These are phyloP conservation scores for Steinernema carpocapsae DNA, from an alignment of 2,888 invertebrate species.

Conservation along the genomic window DNA sequence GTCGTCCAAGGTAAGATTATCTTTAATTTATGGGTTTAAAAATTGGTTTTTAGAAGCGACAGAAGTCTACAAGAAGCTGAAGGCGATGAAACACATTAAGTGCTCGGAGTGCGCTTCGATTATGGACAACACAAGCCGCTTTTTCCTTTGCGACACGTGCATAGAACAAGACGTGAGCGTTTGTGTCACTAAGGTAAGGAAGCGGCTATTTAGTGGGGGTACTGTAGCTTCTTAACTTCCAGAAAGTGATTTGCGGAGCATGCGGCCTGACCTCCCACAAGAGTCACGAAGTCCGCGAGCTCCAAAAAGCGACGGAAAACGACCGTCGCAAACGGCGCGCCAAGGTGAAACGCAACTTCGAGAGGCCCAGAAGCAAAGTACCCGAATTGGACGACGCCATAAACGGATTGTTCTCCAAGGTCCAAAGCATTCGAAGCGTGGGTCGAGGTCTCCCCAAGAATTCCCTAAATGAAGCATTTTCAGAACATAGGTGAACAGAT, in stretches of 20 bases:
- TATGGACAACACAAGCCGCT: background rate
- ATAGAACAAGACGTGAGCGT: background rate
- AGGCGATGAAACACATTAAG: background rate
- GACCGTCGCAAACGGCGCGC: constrained; percentile 6
- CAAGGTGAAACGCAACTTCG: background rate
- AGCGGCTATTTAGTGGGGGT: too few relatives aligned
- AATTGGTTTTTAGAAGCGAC: constrained; percentile 6
- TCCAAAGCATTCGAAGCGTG: background rate
- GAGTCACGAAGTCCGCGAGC: constrained; percentile 14
- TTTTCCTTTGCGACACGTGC: constrained; percentile 26
- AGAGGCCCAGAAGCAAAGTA: background rate
- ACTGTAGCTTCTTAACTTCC: too few relatives aligned
- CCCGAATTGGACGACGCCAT: background rate
- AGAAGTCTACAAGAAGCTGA: constrained; percentile 5
- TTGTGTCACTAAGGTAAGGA: background rate
- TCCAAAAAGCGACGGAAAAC: constrained; percentile 4
- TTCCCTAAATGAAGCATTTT: background rate
- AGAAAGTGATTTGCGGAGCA: constrained; percentile 18
- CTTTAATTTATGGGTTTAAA: background rate
- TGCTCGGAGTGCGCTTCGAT: constrained; percentile 13
- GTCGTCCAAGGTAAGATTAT: constrained; percentile 1
- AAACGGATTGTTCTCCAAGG: background rate
- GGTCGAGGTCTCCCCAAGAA: background rate
- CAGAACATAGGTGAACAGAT: background rate
- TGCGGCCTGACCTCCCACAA: constrained; percentile 21